These are phyloP conservation scores for Dione juno DNA, from an alignment of 2,888 invertebrate genomes.

Conservation along the genomic window DNA sequence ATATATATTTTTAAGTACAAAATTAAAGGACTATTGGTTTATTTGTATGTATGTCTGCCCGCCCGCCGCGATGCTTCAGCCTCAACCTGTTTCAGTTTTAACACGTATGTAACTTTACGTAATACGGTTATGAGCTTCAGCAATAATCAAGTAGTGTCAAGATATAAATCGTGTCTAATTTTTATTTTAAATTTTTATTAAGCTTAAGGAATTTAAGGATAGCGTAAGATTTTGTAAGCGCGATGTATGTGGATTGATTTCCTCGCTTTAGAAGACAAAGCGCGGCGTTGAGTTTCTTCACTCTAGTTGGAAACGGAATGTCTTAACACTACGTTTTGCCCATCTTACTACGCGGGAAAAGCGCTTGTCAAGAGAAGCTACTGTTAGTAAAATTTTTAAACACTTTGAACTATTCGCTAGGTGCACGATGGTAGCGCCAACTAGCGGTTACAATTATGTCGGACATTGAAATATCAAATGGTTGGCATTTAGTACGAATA, in stretches of 20 bases:
- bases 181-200: neutral
- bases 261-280: neutral
- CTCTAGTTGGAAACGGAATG: neutral
- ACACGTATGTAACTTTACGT: conserved; percentile 24
- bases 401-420: too few species aligned
- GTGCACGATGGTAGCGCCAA: too few species aligned
- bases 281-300: neutral
- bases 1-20: neutral
- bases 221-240: neutral
- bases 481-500: too few species aligned
- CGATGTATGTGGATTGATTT: neutral
- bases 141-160: conserved; percentile 24
- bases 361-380: too few species aligned
- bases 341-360: too few species aligned
- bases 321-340: neutral
- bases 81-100: conserved; percentile 15
- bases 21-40: neutral
- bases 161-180: conserved; percentile 1
- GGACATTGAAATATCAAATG: too few species aligned
- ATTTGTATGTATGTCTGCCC: neutral
- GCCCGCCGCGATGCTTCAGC: neutral
- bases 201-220: too few species aligned
- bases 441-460: too few species aligned
- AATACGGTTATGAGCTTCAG: conserved; percentile 33
- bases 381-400: too few species aligned